Evolutionary conservation across 2,888 invertebrate species (phyloP).

Genomic region (Tinea pellionella): DNA sequence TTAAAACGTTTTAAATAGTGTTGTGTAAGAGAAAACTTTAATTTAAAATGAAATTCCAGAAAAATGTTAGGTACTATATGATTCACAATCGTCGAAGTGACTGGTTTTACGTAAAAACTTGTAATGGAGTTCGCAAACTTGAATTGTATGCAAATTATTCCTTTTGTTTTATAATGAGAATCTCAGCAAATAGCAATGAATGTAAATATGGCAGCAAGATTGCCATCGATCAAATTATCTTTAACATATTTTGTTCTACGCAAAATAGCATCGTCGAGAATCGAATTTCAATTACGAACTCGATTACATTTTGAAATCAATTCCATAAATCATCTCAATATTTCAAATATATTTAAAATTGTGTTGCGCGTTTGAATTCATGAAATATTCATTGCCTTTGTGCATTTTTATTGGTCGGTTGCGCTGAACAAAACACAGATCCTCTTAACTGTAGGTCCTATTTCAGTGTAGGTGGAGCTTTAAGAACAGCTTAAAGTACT

Average conservation of each 20-base stretch:
- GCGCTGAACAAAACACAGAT: too few relatives aligned
- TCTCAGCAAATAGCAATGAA: slow-evolving; percentile 5
- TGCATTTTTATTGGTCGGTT: background rate
- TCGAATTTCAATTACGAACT: background rate
- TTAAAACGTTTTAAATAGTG: too few relatives aligned
- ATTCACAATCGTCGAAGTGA: background rate
- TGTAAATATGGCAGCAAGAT: background rate
- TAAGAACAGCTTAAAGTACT: too few relatives aligned
- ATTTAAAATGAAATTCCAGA: background rate
- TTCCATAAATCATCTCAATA: background rate
- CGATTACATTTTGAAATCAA: background rate
- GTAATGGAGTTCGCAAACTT: slow-evolving; percentile 9
- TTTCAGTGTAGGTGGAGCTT: too few relatives aligned
- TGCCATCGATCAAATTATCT: background rate
- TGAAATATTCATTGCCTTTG: background rate
- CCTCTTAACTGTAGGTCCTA: too few relatives aligned
- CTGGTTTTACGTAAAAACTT: slow-evolving; percentile 3
- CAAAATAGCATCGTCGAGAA: background rate
- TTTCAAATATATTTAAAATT: background rate
- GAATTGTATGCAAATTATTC: slow-evolving; percentile 11
- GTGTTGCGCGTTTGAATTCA: background rate
- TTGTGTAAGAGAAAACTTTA: background rate
- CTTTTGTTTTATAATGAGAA: slow-evolving; percentile 12
- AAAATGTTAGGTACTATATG: background rate
- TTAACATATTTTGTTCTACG: background rate